These are phyloP conservation scores for Pocillopora damicornis DNA, from an alignment of 64 coral and sea anemone species.

Conservation along the genomic window DNA sequence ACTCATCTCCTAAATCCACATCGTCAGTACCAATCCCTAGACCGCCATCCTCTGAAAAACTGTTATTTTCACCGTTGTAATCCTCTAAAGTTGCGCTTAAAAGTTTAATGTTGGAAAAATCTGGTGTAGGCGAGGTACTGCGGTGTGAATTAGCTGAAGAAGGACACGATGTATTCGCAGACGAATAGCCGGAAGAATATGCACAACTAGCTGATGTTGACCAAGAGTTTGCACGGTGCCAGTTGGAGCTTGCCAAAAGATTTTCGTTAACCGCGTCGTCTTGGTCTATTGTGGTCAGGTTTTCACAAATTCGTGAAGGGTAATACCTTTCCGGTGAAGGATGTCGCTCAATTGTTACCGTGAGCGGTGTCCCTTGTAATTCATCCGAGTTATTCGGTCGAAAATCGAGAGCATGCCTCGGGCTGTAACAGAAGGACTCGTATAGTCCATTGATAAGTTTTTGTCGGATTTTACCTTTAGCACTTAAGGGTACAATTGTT, in stretches of 20 bases:
- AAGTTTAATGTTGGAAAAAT: slow-evolving; percentile 84
- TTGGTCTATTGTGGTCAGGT: slow-evolving; percentile 32
- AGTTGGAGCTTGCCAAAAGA: slow-evolving; percentile 20
- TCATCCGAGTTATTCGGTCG: slow-evolving; percentile 42
- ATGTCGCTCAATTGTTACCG: slow-evolving; percentile 1
- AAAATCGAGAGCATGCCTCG: slow-evolving; percentile 65
- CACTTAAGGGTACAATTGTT: slow-evolving; percentile 32
- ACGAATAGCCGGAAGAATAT: slow-evolving; percentile 83
- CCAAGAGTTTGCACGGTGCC: slow-evolving; percentile 63
- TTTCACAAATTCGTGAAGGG: slow-evolving; percentile 16
- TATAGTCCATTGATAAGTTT: slow-evolving; percentile 86
- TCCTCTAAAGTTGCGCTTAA: slow-evolving; percentile 75
- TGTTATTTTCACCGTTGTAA: slow-evolving; percentile 60
- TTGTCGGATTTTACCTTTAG: slow-evolving; percentile 60
- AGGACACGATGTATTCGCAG: slow-evolving; percentile 78
- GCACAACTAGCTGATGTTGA: slow-evolving; percentile 67
- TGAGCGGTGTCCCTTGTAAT: neutral
- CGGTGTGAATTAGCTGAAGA: slow-evolving; percentile 93
- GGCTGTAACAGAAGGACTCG: slow-evolving; percentile 85
- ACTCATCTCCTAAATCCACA: slow-evolving; percentile 17
- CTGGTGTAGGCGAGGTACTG: slow-evolving; percentile 87
- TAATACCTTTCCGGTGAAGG: slow-evolving; percentile 17
- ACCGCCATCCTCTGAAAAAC: slow-evolving; percentile 44
- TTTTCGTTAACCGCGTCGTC: slow-evolving; percentile 37
- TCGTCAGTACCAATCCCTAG: slow-evolving; percentile 24